A percentile compares a stretch with the other conserved stretches of the same genome.
Evolutionary conservation across 2,888 invertebrate genomes (phyloP).

Genomic region (Beris morrisii): DNA sequence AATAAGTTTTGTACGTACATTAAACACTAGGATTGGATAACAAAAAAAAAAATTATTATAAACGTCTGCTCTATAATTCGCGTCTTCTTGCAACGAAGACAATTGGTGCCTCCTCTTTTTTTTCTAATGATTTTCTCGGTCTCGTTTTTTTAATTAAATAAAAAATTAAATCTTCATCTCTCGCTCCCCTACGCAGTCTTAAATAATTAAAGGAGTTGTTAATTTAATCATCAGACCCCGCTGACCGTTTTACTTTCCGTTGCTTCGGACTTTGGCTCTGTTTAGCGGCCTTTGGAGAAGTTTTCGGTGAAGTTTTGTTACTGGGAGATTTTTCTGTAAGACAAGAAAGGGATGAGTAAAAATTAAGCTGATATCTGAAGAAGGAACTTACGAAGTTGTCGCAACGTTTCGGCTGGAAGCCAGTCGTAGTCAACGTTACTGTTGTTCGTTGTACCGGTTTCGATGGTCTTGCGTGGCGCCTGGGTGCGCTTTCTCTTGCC

Average conservation of each 20-base stretch:
- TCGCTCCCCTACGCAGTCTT: constrained; percentile 30
- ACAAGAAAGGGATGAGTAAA: constrained; percentile 38
- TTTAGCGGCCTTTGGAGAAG: constrained; percentile 57
- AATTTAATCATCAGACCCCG: constrained; percentile 67
- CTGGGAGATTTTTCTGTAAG: constrained; percentile 70
- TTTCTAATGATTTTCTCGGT: not conserved
- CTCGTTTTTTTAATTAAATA: constrained; percentile 13
- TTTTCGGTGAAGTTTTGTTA: constrained; percentile 66
- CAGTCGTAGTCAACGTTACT: constrained; percentile 97
- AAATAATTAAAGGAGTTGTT: constrained; percentile 38
- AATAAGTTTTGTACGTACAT: too few species aligned
- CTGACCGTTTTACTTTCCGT: constrained; percentile 75
- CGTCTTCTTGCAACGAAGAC: constrained; percentile 37
- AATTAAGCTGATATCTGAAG: not conserved
- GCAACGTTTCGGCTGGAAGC: constrained; percentile 90
- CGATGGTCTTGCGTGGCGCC: constrained; percentile 68
- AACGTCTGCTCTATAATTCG: too few species aligned
- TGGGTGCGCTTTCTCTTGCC: constrained; percentile 64
- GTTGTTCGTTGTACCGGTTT: constrained; percentile 87
- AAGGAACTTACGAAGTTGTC: constrained; percentile 73
- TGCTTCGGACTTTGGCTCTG: constrained; percentile 71
- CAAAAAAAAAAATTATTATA: too few species aligned
- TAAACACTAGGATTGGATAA: too few species aligned
- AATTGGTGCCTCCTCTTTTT: constrained; percentile 11
- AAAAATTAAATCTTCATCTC: constrained; percentile 16